phyloP scores from a whole-genome alignment of 2,113 vertebrate species.

The Campylorhamphus procurvoides region DNA sequence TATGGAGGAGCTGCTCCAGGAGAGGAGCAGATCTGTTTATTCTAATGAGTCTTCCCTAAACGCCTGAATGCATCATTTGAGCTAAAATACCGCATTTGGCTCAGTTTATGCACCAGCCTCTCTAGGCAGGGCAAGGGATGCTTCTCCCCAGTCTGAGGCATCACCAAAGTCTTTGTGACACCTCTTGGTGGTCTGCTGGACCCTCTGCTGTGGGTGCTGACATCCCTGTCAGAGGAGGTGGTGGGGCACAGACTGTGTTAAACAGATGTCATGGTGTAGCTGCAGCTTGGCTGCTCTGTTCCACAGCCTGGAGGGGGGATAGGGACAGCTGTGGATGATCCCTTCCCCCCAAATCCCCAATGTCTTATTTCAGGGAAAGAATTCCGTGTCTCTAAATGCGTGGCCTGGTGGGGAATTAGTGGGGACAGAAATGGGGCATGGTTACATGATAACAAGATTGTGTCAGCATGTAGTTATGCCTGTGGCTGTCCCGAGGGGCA shows the following conservation, averaged over 20 bases:
- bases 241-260: background rate
- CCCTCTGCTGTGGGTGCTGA: background rate
- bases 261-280: background rate
- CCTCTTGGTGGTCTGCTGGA: background rate
- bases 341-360: background rate
- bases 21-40: background rate
- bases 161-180: background rate
- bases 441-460: conserved; percentile 34
- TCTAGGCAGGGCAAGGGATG: background rate
- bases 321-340: conserved; percentile 65
- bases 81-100: background rate
- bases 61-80: background rate
- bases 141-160: background rate
- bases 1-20: background rate
- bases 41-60: background rate
- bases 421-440: background rate
- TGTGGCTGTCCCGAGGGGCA: background rate
- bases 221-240: fast-evolving
- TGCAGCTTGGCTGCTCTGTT: background rate
- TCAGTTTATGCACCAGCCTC: background rate
- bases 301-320: background rate
- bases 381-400: conserved; percentile 28
- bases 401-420: conserved; percentile 37
- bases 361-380: conserved; percentile 53
- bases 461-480: conserved; percentile 53